phyloP scores from a whole-genome alignment of 2,888 invertebrate species.

The Chironomus riparius region DNA sequence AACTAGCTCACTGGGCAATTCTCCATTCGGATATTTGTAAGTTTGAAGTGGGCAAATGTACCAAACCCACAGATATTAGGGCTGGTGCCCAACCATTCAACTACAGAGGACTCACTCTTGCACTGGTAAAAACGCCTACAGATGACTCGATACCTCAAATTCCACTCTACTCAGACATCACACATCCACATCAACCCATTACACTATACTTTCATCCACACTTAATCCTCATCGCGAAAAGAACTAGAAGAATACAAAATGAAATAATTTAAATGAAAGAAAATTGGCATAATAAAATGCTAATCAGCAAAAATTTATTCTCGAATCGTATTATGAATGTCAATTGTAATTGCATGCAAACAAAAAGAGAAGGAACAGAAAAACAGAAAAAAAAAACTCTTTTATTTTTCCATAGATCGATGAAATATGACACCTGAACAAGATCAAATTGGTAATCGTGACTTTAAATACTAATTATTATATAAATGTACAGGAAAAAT shows the following conservation, averaged over 20 bases:
- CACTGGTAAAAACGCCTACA: too few relatives aligned
- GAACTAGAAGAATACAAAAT: not conserved
- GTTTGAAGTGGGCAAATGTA: too few relatives aligned
- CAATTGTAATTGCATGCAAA: not conserved
- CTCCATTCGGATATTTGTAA: too few relatives aligned
- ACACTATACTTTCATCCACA: too few relatives aligned
- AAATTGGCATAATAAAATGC: not conserved
- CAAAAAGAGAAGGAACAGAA: not conserved
- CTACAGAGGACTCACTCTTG: too few relatives aligned
- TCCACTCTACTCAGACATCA: not conserved
- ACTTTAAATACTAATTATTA: conserved; percentile 16
- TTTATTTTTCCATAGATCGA: not conserved
- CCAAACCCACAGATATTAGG: too few relatives aligned
- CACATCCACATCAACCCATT: too few relatives aligned
- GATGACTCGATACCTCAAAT: too few relatives aligned
- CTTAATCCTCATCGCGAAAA: too few relatives aligned
- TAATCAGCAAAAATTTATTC: conserved; percentile 7
- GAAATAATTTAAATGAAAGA: not conserved
- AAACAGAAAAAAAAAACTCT: not conserved
- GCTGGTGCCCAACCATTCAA: too few relatives aligned
- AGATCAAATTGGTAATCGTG: conserved; percentile 18
- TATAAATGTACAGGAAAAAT: too few relatives aligned
- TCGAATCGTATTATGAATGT: conserved; percentile 15
- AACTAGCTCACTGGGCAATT: too few relatives aligned
- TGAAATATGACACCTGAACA: conserved; percentile 19